Conservation (phyloP, 37 sponge, comb jelly and placozoan species). For the Eunapius fragilis region DNA sequence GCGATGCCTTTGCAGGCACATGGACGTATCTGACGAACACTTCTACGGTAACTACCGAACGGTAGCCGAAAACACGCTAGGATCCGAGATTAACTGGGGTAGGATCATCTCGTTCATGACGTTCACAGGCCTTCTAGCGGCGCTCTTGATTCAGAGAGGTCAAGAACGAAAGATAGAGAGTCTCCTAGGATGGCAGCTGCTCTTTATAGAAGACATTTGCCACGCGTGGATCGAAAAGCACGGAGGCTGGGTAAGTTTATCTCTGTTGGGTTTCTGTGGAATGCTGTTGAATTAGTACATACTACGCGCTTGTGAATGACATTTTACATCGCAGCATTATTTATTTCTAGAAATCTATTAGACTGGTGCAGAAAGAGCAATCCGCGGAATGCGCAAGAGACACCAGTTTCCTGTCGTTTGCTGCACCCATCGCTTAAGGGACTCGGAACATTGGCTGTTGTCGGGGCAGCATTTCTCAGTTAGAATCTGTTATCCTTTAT, state of each 20-base stretch:
- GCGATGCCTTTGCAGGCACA: neutral
- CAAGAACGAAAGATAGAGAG: slow-evolving; percentile 1
- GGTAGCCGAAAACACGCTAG: neutral
- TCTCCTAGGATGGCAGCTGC: slow-evolving; percentile 37
- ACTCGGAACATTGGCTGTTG: too few relatives aligned
- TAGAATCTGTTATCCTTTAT: too few relatives aligned
- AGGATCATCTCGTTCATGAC: slow-evolving; percentile 42
- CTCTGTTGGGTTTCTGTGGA: neutral
- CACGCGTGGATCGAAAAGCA: slow-evolving; percentile 20
- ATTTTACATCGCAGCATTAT: neutral
- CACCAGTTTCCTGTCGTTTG: neutral
- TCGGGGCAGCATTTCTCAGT: too few relatives aligned
- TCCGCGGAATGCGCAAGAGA: neutral
- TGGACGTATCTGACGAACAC: slow-evolving; percentile 34
- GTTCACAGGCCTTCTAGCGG: slow-evolving; percentile 20
- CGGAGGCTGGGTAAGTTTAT: slow-evolving; percentile 54
- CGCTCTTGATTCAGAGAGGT: slow-evolving; percentile 4
- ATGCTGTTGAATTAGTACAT: too few relatives aligned
- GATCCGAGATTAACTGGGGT: slow-evolving; percentile 34
- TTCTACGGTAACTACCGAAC: slow-evolving; percentile 1
- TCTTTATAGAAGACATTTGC: slow-evolving; percentile 22
- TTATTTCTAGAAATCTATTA: neutral
- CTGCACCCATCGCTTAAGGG: too few relatives aligned
- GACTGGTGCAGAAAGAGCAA: neutral
- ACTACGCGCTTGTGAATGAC: neutral